Conservation (phyloP, 2,797 vertebrate species). For the Apodemus agrarius region DNA sequence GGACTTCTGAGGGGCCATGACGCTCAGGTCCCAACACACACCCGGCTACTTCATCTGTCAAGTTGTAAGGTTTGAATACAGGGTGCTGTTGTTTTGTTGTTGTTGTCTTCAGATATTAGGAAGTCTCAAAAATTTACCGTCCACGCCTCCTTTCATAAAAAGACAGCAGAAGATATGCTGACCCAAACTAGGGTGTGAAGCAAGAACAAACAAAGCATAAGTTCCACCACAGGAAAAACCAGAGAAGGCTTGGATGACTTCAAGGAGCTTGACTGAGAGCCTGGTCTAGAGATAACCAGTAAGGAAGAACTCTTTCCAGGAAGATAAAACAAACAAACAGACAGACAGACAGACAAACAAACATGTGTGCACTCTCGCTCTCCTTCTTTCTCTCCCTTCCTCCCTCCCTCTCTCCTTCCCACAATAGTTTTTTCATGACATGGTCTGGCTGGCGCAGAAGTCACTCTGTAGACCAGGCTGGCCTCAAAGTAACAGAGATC, state of each 20-base stretch:
- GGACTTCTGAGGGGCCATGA: not conserved
- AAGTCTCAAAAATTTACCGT: not conserved
- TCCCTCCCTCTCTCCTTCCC: not conserved
- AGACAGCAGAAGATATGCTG: not conserved
- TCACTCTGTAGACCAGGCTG: not conserved
- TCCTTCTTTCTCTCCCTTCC: not conserved
- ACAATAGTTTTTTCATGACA: not conserved
- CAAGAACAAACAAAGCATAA: not conserved
- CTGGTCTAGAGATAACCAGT: not conserved
- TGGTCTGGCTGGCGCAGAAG: not conserved
- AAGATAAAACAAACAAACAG: not conserved
- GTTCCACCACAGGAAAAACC: not conserved
- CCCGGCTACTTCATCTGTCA: not conserved
- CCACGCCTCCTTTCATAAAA: not conserved
- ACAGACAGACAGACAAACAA: too few species aligned
- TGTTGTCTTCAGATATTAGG: not conserved
- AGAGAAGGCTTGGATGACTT: not conserved
- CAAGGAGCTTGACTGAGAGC: not conserved
- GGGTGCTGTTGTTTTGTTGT: not conserved
- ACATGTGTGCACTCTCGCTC: too few species aligned
- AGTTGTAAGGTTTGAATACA: not conserved
- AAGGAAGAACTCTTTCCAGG: not conserved
- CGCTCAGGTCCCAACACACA: not conserved
- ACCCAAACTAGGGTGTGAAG: not conserved
- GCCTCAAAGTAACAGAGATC: not conserved